phyloP scores from a whole-genome alignment of 2,888 invertebrate genomes.

The Phortica magna region DNA sequence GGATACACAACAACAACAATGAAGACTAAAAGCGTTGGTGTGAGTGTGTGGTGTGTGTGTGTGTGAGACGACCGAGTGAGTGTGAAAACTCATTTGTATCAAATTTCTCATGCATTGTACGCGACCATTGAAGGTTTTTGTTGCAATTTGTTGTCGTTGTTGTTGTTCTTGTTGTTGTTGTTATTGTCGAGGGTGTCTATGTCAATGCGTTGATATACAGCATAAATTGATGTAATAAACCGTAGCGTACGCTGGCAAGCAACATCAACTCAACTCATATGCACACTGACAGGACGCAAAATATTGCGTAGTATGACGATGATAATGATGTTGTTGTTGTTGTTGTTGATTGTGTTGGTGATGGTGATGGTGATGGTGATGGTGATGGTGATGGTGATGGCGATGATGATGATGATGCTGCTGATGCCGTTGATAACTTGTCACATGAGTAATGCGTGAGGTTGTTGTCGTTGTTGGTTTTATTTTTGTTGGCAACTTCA shows the following conservation, averaged over 20 bases:
- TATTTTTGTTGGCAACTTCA: constrained; percentile 38
- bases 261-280: constrained; percentile 5
- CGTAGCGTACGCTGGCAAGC: constrained; percentile 36
- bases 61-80: constrained; percentile 47
- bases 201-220: constrained; percentile 36
- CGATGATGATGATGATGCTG: constrained; percentile 52
- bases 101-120: constrained; percentile 62
- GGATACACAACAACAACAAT: constrained; percentile 26
- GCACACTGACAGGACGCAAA: constrained; percentile 7
- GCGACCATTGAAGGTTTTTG: constrained; percentile 14
- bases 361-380: constrained; percentile 54
- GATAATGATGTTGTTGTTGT: constrained; percentile 56
- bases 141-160: background rate
- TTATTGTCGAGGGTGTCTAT: constrained; percentile 28
- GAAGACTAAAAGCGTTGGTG: constrained; percentile 36
- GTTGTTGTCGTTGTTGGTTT: constrained; percentile 59
- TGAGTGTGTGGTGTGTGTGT: constrained; percentile 32
- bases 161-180: background rate
- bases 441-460: background rate
- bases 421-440: constrained; percentile 53
- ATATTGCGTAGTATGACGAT: background rate
- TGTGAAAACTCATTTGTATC: constrained; percentile 74
- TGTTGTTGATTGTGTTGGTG: constrained; percentile 44
- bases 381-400: constrained; percentile 48
- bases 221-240: constrained; percentile 72